phyloP scores from a whole-genome alignment of 2,113 vertebrate species.

The Ranitomeya variabilis region DNA sequence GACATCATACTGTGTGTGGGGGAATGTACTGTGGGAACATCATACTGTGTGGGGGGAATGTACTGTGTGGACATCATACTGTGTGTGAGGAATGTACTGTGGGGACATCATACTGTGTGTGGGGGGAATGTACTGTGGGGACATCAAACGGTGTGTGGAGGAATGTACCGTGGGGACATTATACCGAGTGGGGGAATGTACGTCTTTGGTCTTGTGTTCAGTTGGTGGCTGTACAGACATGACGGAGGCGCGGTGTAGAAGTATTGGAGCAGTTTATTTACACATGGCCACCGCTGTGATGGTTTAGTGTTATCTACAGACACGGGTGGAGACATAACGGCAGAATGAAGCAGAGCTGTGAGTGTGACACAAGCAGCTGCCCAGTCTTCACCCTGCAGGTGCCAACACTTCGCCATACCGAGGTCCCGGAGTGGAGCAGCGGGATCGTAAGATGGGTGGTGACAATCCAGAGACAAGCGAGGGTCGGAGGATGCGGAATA shows the following conservation, averaged over 20 bases:
- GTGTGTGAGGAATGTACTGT: too few relatives aligned
- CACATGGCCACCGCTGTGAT: not conserved
- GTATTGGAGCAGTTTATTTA: not conserved
- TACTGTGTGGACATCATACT: too few relatives aligned
- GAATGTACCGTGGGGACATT: too few relatives aligned
- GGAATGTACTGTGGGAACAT: too few relatives aligned
- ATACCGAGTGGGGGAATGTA: not conserved
- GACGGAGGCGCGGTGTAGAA: not conserved
- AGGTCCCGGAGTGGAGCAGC: not conserved
- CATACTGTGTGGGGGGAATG: too few relatives aligned
- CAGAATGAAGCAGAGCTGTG: not conserved
- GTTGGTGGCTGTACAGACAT: not conserved
- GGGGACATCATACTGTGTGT: too few relatives aligned
- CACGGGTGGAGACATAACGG: not conserved
- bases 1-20: too few relatives aligned
- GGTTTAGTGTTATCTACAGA: not conserved
- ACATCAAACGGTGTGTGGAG: too few relatives aligned
- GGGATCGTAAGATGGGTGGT: too few relatives aligned
- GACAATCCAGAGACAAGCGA: not conserved
- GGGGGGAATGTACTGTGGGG: too few relatives aligned
- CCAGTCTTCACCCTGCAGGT: not conserved
- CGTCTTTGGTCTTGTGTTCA: not conserved
- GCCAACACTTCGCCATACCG: not conserved
- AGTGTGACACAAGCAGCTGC: not conserved
- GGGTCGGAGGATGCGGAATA: not conserved